A percentile compares a stretch with the other conserved stretches of the same genome.
These are phyloP conservation scores for Clarias fuscus DNA, from an alignment of 2,797 vertebrate species.

Conservation along the genomic window DNA sequence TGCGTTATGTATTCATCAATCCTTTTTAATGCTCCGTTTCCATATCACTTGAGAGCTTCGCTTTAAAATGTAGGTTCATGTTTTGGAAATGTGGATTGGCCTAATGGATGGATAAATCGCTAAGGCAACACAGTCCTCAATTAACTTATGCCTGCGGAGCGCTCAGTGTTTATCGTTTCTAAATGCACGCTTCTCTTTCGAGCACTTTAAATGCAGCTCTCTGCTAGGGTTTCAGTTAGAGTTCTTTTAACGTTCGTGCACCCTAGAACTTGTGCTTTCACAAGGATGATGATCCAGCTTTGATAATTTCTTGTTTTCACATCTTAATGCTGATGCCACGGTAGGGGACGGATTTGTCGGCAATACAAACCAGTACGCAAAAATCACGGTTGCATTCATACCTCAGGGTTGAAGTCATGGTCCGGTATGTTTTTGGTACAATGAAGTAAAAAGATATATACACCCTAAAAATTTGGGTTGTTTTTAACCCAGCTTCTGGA, in stretches of 20 bases:
- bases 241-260: neutral
- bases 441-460: no score
- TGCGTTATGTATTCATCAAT: neutral
- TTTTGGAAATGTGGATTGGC: slow-evolving; percentile 16
- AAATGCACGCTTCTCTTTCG: slow-evolving; percentile 8
- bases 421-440: no score
- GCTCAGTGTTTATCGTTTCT: slow-evolving; percentile 19
- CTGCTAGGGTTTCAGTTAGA: neutral
- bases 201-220: neutral
- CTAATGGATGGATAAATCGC: slow-evolving; percentile 10
- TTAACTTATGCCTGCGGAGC: slow-evolving; percentile 15
- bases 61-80: neutral
- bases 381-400: no score
- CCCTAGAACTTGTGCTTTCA: neutral
- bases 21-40: slow-evolving; percentile 11
- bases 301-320: neutral
- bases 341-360: neutral
- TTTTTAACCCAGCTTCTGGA: no score
- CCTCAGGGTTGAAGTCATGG: no score
- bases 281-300: neutral
- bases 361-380: no score
- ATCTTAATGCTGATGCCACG: neutral
- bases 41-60: neutral
- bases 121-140: slow-evolving; percentile 9
- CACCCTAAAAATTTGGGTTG: no score